Percentiles rank a stretch among this genome's conserved stretches.
phyloP scores from a whole-genome alignment of 2,113 vertebrate genomes.

The Eonycteris spelaea region DNA sequence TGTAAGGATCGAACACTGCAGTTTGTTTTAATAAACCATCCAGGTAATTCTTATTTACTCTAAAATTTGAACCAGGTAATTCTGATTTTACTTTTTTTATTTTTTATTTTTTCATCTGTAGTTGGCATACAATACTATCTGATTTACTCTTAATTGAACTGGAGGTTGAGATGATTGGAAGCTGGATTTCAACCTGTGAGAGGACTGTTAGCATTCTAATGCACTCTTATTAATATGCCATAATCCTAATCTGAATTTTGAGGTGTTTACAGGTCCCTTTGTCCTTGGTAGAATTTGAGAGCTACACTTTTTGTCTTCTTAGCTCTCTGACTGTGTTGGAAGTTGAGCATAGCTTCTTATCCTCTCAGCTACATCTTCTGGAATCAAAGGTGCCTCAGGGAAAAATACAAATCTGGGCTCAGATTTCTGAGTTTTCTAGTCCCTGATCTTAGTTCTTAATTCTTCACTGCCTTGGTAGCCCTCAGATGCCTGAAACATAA shows the following conservation, averaged over 20 bases:
- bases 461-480: not conserved
- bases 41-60: not conserved
- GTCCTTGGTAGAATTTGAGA: not conserved
- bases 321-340: not conserved
- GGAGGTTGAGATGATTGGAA: not conserved
- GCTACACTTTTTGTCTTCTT: not conserved
- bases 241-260: not conserved
- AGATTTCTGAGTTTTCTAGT: not conserved
- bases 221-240: not conserved
- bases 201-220: not conserved
- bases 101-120: no score
- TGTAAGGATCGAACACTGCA: not conserved
- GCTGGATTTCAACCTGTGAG: not conserved
- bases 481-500: not conserved
- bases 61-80: not conserved
- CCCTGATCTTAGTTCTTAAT: not conserved
- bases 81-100: not conserved
- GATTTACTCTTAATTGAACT: not conserved
- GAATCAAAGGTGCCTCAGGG: not conserved
- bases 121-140: not conserved
- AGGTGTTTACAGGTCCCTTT: not conserved
- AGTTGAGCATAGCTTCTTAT: not conserved
- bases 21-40: not conserved
- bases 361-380: not conserved
- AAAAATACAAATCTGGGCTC: not conserved